These are phyloP conservation scores for Nephrotoma flavescens DNA, from an alignment of 2,888 invertebrate genomes.

Conservation along the genomic window DNA sequence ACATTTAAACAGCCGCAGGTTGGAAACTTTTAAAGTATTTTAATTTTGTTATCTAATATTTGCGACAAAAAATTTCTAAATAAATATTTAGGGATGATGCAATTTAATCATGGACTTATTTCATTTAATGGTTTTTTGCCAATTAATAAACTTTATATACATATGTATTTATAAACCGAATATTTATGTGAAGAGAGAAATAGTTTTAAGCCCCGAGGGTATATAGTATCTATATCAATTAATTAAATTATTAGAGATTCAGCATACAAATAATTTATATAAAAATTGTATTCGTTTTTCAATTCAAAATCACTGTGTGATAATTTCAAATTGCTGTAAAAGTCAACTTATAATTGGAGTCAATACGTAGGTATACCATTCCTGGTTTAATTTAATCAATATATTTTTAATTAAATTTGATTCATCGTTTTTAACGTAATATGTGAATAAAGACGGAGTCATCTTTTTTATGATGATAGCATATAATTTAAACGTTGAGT, in stretches of 20 bases:
- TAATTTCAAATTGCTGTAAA: neutral
- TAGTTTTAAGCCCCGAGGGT: neutral
- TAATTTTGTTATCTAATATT: neutral
- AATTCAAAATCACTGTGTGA: neutral
- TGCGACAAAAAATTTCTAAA: neutral
- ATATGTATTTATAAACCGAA: neutral
- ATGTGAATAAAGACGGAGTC: too few species aligned
- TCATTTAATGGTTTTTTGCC: neutral
- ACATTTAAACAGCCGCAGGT: neutral
- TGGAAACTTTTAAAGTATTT: neutral
- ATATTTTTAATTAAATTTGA: too few species aligned
- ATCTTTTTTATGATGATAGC: neutral
- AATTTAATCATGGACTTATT: neutral
- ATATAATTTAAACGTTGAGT: neutral
- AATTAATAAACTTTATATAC: neutral
- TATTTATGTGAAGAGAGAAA: neutral
- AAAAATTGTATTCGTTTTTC: too few species aligned
- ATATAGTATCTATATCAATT: neutral
- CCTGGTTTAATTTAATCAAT: too few species aligned
- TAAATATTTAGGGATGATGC: neutral
- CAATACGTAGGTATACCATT: too few species aligned
- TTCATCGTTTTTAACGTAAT: too few species aligned
- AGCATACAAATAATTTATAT: too few species aligned
- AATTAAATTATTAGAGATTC: neutral
- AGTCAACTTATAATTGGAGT: too few species aligned